Percentiles rank a stretch among this genome's conserved stretches.
Evolutionary conservation across 2,113 vertebrate species (phyloP).

Genomic region (Myiopsitta monachus): DNA sequence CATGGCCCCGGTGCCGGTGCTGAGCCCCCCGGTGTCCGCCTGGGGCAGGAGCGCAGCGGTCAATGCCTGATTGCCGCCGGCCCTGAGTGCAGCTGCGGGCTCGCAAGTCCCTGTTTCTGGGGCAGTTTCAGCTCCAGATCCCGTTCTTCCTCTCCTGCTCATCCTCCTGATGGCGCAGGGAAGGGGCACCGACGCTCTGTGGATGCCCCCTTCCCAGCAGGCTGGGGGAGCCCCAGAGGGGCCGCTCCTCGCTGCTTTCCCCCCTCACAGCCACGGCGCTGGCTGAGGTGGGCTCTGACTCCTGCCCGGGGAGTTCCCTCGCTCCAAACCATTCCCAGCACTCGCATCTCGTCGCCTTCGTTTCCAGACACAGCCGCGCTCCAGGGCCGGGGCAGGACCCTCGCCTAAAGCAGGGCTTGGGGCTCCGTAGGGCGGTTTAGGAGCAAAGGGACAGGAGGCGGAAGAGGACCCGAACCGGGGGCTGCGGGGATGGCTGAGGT

Average conservation of each 20-base stretch:
- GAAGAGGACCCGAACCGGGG: background rate
- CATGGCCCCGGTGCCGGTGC: rapidly evolving
- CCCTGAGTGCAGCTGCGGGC: background rate
- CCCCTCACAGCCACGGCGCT: background rate
- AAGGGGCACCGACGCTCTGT: background rate
- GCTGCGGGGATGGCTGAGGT: background rate
- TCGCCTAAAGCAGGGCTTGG: background rate
- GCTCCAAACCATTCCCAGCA: background rate
- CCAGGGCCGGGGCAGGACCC: background rate
- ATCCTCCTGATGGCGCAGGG: background rate
- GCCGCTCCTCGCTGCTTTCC: background rate
- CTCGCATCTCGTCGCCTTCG: background rate
- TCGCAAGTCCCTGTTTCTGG: rapidly evolving
- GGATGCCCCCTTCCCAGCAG: background rate
- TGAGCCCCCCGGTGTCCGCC: background rate
- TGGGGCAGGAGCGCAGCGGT: background rate
- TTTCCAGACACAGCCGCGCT: background rate
- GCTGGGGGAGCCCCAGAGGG: background rate
- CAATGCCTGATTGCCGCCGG: rapidly evolving
- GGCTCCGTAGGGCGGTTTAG: background rate
- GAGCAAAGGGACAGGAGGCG: background rate
- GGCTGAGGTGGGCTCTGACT: background rate
- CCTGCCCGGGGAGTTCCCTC: background rate
- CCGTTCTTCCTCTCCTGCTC: background rate
- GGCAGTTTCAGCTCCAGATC: background rate